Percentiles rank a stretch among this genome's conserved stretches.
phyloP scores from a whole-genome alignment of 1,140 invertebrate species.

The Saxidomus purpurata region DNA sequence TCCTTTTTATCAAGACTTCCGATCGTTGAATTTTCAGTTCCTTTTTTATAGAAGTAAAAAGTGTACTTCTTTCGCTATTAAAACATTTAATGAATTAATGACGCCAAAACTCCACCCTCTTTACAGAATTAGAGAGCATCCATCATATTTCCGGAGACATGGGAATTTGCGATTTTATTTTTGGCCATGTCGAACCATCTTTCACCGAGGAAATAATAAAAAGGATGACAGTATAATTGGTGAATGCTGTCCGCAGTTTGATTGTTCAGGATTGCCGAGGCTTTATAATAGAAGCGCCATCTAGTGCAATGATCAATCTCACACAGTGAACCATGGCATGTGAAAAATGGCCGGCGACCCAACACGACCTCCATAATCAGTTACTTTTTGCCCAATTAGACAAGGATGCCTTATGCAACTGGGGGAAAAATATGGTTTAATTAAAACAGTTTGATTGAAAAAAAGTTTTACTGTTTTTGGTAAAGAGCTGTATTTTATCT shows the following conservation, averaged over 20 bases:
- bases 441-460: neutral
- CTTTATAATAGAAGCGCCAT: slow-evolving; percentile 23
- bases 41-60: slow-evolving; percentile 47
- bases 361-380: slow-evolving; percentile 23
- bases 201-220: slow-evolving; percentile 45
- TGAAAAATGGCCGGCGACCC: slow-evolving; percentile 52
- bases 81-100: slow-evolving; percentile 57
- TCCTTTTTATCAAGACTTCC: slow-evolving; percentile 63
- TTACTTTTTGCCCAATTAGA: slow-evolving; percentile 27
- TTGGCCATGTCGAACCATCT: slow-evolving; percentile 20
- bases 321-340: slow-evolving; percentile 44
- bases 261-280: slow-evolving; percentile 38
- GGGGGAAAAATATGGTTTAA: neutral
- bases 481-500: too few species aligned
- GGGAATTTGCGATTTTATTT: slow-evolving; percentile 51
- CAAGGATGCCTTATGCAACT: slow-evolving; percentile 9
- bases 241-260: slow-evolving; percentile 48
- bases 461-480: too few species aligned
- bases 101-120: slow-evolving; percentile 24
- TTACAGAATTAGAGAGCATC: neutral
- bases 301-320: slow-evolving; percentile 56
- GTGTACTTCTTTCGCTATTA: neutral
- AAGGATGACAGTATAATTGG: slow-evolving; percentile 63
- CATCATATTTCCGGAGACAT: slow-evolving; percentile 60
- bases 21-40: slow-evolving; percentile 38